phyloP scores from a whole-genome alignment of 1,140 invertebrate species.

The Brachionus paranguensis region DNA sequence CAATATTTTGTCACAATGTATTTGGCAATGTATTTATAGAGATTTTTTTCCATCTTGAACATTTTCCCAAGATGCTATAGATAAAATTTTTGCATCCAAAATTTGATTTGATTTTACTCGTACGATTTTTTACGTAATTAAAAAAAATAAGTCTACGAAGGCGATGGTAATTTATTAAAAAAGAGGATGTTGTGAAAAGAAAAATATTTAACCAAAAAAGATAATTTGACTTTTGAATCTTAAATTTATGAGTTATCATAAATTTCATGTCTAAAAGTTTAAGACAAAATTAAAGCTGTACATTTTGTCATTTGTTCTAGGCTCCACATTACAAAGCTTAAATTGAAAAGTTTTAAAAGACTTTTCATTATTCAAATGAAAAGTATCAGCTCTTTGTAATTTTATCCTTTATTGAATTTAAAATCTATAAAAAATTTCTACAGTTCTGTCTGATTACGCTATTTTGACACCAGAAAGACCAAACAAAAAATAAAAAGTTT shows the following conservation, averaged over 20 bases:
- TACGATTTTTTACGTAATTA: conserved; percentile 5
- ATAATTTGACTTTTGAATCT: neutral
- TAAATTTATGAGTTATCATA: neutral
- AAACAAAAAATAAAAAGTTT: too few species aligned
- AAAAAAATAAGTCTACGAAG: neutral
- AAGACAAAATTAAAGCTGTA: too few species aligned
- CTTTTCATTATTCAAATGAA: too few species aligned
- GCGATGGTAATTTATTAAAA: neutral
- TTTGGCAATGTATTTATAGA: neutral
- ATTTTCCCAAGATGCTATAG: neutral
- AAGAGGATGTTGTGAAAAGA: neutral
- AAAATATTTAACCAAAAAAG: neutral
- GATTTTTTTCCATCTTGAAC: neutral
- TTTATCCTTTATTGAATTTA: too few species aligned
- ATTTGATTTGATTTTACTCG: neutral
- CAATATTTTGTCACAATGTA: neutral
- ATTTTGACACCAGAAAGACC: too few species aligned
- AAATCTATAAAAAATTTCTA: too few species aligned
- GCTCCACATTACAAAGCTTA: too few species aligned
- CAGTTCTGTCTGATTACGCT: too few species aligned
- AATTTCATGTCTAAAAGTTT: neutral
- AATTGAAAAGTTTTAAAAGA: too few species aligned
- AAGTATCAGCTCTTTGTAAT: too few species aligned
- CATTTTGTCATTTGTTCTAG: too few species aligned
- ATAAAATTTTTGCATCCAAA: neutral